Conservation (phyloP, 2,888 invertebrate genomes). For the Epistrophe grossulariae region DNA sequence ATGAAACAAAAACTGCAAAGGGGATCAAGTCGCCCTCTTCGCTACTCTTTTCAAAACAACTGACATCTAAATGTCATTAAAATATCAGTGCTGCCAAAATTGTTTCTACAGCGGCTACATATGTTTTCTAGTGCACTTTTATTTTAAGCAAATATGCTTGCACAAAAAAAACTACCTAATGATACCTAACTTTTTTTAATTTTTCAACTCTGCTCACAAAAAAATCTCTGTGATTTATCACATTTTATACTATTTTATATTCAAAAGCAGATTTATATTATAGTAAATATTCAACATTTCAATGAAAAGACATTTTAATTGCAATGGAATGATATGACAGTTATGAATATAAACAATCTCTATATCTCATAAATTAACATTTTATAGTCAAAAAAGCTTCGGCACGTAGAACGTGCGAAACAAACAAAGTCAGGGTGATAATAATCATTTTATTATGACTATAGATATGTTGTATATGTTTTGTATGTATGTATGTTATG, state of each 20-base stretch:
- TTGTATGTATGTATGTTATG: background rate
- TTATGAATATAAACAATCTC: background rate
- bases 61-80: too few relatives aligned
- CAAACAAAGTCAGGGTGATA: background rate
- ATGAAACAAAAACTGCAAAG: too few relatives aligned
- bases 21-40: too few relatives aligned
- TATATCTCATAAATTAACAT: background rate
- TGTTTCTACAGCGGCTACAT: too few relatives aligned
- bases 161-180: too few relatives aligned
- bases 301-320: background rate
- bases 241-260: background rate
- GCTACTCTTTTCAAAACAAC: too few relatives aligned
- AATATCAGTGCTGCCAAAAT: too few relatives aligned
- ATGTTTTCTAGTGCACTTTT: too few relatives aligned
- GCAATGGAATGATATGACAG: too few relatives aligned
- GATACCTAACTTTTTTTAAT: background rate
- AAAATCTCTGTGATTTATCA: background rate
- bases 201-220: background rate
- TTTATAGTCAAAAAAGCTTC: background rate
- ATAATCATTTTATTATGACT: background rate
- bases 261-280: background rate
- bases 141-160: too few relatives aligned
- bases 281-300: background rate
- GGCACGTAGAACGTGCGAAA: background rate
- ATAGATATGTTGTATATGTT: too few relatives aligned